phyloP scores from a whole-genome alignment of 2,888 invertebrate genomes.

The Portevinia maculata region DNA sequence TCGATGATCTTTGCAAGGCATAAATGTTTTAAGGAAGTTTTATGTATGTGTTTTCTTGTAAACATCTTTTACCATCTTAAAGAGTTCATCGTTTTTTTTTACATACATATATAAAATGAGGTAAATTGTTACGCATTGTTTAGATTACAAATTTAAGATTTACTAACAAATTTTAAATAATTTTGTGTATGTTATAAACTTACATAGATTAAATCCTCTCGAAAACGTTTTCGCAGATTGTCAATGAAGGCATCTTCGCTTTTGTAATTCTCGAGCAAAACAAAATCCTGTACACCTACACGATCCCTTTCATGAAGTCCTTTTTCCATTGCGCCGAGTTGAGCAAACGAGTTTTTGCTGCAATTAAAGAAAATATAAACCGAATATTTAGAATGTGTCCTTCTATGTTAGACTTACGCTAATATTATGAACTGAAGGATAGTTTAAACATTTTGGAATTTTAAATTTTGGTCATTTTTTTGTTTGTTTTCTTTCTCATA shows the following conservation, averaged over 20 bases:
- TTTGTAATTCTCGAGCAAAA: slow-evolving; percentile 92
- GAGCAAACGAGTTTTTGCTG: slow-evolving; percentile 74
- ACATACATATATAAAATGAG: background rate
- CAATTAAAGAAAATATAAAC: slow-evolving; percentile 49
- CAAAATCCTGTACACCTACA: slow-evolving; percentile 96
- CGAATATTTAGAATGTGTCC: background rate
- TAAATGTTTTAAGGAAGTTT: slow-evolving; percentile 1
- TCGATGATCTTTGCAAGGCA: slow-evolving; percentile 1
- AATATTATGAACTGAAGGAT: background rate
- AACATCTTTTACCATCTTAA: slow-evolving; percentile 70
- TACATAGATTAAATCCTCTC: slow-evolving; percentile 95
- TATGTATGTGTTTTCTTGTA: background rate
- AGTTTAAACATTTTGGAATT: background rate
- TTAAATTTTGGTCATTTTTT: slow-evolving; percentile 8
- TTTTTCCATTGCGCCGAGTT: slow-evolving; percentile 87
- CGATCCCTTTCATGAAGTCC: slow-evolving; percentile 92
- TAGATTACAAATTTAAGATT: slow-evolving; percentile 15
- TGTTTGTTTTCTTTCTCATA: background rate
- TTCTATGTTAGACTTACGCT: background rate
- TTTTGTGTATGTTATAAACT: slow-evolving; percentile 82
- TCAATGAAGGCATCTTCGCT: slow-evolving; percentile 93
- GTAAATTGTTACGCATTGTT: slow-evolving; percentile 40
- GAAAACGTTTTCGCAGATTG: slow-evolving; percentile 93
- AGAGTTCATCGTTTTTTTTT: slow-evolving; percentile 72
- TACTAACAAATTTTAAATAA: background rate